Conservation (phyloP, 2,113 vertebrate species). For the Oreochromis tanganicae region DNA sequence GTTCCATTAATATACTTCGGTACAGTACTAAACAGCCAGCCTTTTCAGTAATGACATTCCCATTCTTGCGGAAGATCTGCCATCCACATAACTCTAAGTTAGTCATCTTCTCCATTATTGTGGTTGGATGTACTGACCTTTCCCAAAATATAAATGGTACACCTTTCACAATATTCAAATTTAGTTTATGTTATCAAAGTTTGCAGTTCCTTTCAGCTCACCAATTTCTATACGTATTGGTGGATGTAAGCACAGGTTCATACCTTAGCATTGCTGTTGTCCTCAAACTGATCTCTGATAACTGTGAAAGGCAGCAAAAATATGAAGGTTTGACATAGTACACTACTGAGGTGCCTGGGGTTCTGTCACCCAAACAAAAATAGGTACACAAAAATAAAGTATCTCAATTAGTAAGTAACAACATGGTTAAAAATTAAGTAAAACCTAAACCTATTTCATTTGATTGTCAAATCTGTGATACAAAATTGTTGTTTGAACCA, state of each 20-base stretch:
- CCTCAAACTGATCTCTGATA: constrained; percentile 75
- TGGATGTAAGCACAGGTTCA: neutral
- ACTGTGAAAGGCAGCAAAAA: constrained; percentile 86
- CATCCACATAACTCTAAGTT: neutral
- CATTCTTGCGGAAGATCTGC: neutral
- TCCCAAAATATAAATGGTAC: neutral
- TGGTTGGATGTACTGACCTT: neutral
- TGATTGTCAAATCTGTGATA: neutral
- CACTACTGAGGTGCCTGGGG: constrained; percentile 51
- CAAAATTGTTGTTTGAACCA: neutral
- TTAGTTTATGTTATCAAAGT: neutral
- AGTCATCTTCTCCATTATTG: neutral
- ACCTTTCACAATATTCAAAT: neutral
- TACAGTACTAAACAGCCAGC: neutral
- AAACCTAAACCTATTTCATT: neutral
- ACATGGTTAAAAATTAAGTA: neutral
- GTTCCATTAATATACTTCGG: neutral
- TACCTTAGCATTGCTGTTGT: constrained; percentile 75
- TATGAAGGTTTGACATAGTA: constrained; percentile 78
- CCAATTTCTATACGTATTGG: neutral
- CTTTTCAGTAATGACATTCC: neutral
- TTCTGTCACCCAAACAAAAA: constrained; percentile 53
- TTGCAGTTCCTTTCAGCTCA: neutral
- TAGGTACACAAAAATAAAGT: neutral
- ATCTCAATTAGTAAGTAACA: neutral